Conservation (phyloP, 2,888 invertebrate species). For the Eupithecia inturbata region DNA sequence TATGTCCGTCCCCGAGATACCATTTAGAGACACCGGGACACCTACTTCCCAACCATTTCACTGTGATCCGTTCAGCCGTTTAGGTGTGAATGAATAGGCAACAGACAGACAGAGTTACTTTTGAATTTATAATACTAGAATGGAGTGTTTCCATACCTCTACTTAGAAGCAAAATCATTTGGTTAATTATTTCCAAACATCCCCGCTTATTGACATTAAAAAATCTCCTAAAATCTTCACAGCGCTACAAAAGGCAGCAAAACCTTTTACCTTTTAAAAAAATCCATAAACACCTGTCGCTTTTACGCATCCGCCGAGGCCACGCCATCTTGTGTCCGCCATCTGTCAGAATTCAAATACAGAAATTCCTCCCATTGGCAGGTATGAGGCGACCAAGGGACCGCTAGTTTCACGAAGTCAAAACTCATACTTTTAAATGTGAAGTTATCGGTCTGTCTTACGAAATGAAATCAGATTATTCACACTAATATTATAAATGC, state of each 20-base stretch:
- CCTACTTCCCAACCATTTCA: too few species aligned
- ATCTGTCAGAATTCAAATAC: slow-evolving; percentile 76
- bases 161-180: not conserved
- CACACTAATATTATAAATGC: too few species aligned
- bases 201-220: slow-evolving; percentile 22
- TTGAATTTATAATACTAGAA: too few species aligned
- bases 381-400: not conserved
- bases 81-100: too few species aligned
- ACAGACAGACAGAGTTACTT: too few species aligned
- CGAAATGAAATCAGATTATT: too few species aligned
- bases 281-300: slow-evolving; percentile 76
- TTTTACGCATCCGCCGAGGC: slow-evolving; percentile 71
- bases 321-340: slow-evolving; percentile 69
- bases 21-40: too few species aligned
- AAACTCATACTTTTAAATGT: not conserved
- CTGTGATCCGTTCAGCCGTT: too few species aligned
- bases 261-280: slow-evolving; percentile 63
- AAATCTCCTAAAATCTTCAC: slow-evolving; percentile 55
- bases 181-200: not conserved
- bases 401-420: not conserved
- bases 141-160: not conserved
- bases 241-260: slow-evolving; percentile 54
- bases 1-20: too few species aligned
- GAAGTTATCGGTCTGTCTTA: too few species aligned
- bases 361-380: not conserved